Evolutionary conservation across 1,140 invertebrate genomes (phyloP).

Genomic region (Nephila pilipes): DNA sequence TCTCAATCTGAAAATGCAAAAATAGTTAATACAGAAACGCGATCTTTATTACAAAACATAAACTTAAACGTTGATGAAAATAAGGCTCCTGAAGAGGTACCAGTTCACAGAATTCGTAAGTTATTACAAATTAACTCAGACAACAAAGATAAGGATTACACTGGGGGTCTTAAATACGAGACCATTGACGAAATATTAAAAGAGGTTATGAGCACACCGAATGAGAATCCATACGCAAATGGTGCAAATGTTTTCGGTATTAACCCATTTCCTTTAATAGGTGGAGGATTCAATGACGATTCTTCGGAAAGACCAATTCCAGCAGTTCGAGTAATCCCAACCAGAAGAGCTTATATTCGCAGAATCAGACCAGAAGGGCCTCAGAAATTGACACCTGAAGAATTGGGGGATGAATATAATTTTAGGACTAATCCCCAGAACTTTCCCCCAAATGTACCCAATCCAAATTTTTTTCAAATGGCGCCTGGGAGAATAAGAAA

Average conservation of each 20-base stretch:
- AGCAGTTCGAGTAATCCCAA: conserved; percentile 68
- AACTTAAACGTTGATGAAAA: background rate
- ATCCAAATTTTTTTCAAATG: conserved; percentile 19
- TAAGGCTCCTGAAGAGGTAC: background rate
- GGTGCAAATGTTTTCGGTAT: background rate
- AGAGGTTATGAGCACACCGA: conserved; percentile 17
- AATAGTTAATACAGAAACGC: background rate
- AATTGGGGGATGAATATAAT: conserved; percentile 31
- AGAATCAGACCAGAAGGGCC: conserved; percentile 50
- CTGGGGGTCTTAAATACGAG: background rate
- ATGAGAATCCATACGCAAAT: background rate
- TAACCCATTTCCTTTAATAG: conserved; percentile 66
- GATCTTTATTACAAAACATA: background rate
- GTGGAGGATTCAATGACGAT: conserved; percentile 60
- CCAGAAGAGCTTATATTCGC: conserved; percentile 64
- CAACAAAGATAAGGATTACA: background rate
- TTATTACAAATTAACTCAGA: conserved; percentile 24
- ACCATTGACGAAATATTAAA: background rate
- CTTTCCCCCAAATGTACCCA: conserved; percentile 40
- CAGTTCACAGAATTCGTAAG: conserved; percentile 29
- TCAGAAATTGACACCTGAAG: conserved; percentile 25
- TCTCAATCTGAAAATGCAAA: background rate
- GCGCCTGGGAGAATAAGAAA: background rate
- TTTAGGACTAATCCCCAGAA: conserved; percentile 45
- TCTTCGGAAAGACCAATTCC: conserved; percentile 61